A percentile compares a stretch with the other conserved stretches of the same genome.
Conservation (phyloP, 2,113 vertebrate species). For the Vicugna pacos region DNA sequence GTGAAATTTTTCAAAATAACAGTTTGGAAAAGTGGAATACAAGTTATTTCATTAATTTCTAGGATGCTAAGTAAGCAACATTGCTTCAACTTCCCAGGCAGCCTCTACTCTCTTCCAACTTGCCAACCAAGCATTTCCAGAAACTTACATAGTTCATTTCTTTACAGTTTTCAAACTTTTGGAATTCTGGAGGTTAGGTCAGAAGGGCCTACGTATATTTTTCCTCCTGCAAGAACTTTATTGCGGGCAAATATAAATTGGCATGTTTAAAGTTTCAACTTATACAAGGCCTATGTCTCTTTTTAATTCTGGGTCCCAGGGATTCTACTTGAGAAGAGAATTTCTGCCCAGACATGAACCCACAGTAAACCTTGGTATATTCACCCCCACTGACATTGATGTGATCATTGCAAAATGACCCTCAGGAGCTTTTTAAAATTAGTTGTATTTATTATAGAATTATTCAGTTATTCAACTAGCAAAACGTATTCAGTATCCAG, state of each 20-base stretch:
- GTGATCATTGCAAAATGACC: neutral
- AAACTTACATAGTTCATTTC: conserved; percentile 15
- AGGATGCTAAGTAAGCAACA: neutral
- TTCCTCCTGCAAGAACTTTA: neutral
- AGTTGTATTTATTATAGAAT: neutral
- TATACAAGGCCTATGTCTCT: neutral
- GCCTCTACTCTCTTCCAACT: neutral
- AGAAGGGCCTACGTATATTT: neutral
- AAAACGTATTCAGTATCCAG: neutral
- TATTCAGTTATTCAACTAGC: neutral
- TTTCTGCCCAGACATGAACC: neutral
- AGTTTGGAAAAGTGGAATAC: neutral
- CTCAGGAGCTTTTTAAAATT: neutral
- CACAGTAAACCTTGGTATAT: neutral
- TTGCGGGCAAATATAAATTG: neutral
- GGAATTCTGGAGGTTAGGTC: neutral
- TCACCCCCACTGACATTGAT: neutral
- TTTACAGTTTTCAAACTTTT: neutral
- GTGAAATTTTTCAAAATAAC: conserved; percentile 15
- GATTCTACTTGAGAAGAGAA: neutral
- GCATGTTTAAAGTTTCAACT: neutral
- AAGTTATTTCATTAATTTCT: neutral
- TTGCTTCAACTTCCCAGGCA: neutral
- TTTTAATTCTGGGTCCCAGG: neutral
- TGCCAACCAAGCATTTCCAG: neutral